These are phyloP conservation scores for Ernsta delagoae DNA, from an alignment of 2,888 invertebrate genomes.

Conservation along the genomic window DNA sequence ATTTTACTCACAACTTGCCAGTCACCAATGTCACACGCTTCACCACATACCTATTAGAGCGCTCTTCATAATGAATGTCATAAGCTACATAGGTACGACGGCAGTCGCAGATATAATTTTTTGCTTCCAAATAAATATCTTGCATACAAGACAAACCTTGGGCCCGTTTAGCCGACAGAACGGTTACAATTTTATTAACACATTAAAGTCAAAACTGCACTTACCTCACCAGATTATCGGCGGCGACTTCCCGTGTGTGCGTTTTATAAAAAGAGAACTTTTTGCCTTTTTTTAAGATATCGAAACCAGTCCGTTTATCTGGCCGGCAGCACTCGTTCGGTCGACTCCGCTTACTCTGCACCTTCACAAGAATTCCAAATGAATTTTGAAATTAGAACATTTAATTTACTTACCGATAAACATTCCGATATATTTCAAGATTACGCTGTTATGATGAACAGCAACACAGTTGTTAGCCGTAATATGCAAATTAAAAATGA, in stretches of 20 bases:
- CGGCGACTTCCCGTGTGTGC: conserved; percentile 51
- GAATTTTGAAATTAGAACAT: conserved; percentile 66
- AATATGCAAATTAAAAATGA: conserved; percentile 12
- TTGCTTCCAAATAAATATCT: conserved; percentile 53
- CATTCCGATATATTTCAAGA: background rate
- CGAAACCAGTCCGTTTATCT: conserved; percentile 80
- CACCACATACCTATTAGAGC: background rate
- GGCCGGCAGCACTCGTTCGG: conserved; percentile 56
- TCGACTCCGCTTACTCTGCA: conserved; percentile 47
- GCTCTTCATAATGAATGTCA: conserved; percentile 10
- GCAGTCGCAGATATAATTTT: conserved; percentile 40
- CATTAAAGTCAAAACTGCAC: too few relatives aligned
- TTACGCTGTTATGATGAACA: conserved; percentile 1
- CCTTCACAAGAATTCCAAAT: conserved; percentile 63
- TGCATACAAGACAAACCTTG: conserved; percentile 54
- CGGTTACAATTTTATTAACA: conserved; percentile 50
- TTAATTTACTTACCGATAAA: conserved; percentile 35
- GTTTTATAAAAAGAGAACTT: conserved; percentile 53
- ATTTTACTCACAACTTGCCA: background rate
- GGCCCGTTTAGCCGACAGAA: conserved; percentile 73
- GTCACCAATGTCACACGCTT: conserved; percentile 3
- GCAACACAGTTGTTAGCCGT: background rate
- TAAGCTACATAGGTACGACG: conserved; percentile 8
- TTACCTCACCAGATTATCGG: too few relatives aligned
- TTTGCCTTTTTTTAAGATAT: conserved; percentile 70